Evolutionary conservation across 2,113 vertebrate species (phyloP), one percentile per base, ranked within the genome.

Genomic region (Pelvicachromis taeniatus): DNA sequence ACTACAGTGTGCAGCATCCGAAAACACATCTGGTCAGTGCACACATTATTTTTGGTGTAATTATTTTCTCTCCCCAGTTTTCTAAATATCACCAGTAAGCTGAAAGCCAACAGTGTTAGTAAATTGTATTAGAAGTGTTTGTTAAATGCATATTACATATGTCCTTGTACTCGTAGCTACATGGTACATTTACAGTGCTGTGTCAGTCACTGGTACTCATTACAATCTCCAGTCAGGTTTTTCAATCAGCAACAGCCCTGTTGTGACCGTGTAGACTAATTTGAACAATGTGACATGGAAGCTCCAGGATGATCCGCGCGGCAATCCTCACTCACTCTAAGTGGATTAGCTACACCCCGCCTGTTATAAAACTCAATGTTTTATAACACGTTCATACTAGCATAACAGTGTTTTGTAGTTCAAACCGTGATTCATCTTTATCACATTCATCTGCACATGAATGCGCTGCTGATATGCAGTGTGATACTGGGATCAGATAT

Each of bases 331-430:
- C 73, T 88, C 68, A 88, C 73, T 63, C 33, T 91, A 93, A 94
- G 42, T 91, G 86, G 92, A 95, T 95, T 95, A 94, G 79, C 58
- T 77, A 84, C 85, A 91, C 87, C 55, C 29, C 7, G 80, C 63
- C 80, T 78, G 68, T 82, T 89, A 78, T 78, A 45, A 93, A 89
- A 90, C 45, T 55, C 78, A 56, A 3, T 86, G 55, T 85, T 89
- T 87, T 82, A 53, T 78, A 88, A 83, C 55, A 5, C 38, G 9
- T 86, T 78, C 59, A 84, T 61, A 54, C 33, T 2, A 78, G 79
- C 52, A 83, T 81, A 77, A 77, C 79, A 86, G 52, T 80, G 35
- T 81, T 84, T 89, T 61, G 52, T 81, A 58, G 79, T 88, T 87
- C 59, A 83, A 81, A 83, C 81, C 63, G 56, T 2, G 77, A 83